Evolutionary conservation across 2,797 vertebrate genomes (phyloP), one percentile per base, ranked within the genome.

Genomic region (Coregonus suidteri): DNA sequence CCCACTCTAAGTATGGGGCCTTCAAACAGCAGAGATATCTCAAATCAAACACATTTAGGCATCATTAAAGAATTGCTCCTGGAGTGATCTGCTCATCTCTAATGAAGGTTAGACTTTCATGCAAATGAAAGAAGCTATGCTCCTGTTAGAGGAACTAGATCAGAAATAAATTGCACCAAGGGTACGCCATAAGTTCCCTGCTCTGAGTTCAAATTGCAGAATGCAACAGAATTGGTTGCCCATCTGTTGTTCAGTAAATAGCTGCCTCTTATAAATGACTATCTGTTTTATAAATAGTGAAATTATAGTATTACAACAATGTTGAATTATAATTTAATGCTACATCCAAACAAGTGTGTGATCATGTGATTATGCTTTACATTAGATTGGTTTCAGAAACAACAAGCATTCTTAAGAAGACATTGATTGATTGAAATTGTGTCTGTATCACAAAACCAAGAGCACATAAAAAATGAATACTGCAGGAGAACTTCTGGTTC

Each of bases 101-200:
- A 79, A 79, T 76, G 81, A 82, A 82, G 74, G 81, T 77, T 65
- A 74, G 69, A 20, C 65, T 79, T 70, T 74, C 75, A 75, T 77
- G 56, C 54, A n/a, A 25, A 9, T 5, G 20, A 7, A 64, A 7
- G 56, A 59, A 59, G 18, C 56, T 59, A 59, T 59, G 56, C 56
- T 59, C 56, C 56, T 7, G 18, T 59, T 64, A 25, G 59, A 30
- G 3, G 59, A 64, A 3, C 18, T 59, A 59, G 56, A 7, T 30
- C 20, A 20, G 25, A 59, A 59, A 59, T 59, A 59, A 59, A 64
- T 64, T 2, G 9, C 41, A 47, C 41, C 41, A 47, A 47, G 2
- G 41, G 3, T 13, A 47, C 41, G 3, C 6, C 59, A 25, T 3
- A 64, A 20, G 9, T 64, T 20, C 56, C 56, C 56, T 59, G n/a